phyloP scores from a whole-genome alignment of 2,113 vertebrate species.

The Perca flavescens region DNA sequence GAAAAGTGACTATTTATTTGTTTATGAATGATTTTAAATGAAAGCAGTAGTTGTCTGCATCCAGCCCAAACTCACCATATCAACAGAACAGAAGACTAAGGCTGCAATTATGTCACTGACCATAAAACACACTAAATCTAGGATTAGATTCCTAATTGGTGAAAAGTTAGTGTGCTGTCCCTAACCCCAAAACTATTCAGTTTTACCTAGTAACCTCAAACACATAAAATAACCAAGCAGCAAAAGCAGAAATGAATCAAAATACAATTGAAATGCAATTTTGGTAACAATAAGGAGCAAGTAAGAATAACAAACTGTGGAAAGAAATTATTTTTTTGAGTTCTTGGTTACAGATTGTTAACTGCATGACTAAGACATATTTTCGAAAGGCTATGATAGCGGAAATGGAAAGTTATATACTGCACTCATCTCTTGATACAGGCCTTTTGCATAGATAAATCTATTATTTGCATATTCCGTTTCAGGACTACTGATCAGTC shows the following conservation, averaged over 20 bases:
- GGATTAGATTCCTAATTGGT: not conserved
- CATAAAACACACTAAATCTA: constrained; percentile 1
- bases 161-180: not conserved
- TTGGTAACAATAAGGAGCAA: no score
- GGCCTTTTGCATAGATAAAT: constrained; percentile 24
- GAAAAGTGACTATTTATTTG: not conserved
- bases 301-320: no score
- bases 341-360: not conserved
- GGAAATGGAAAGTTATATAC: not conserved
- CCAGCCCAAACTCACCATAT: not conserved
- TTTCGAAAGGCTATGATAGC: not conserved
- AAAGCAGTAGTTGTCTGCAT: not conserved
- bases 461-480: constrained; percentile 38
- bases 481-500: constrained; percentile 8
- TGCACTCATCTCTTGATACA: not conserved
- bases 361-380: not conserved
- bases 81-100: not conserved
- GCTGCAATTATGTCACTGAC: not conserved
- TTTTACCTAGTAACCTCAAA: not conserved
- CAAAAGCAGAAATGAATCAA: not conserved
- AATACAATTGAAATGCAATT: not conserved
- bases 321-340: not conserved
- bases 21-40: not conserved
- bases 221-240: not conserved
- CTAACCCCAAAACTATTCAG: not conserved